A percentile compares a stretch with the other conserved stretches of the same genome.
phyloP scores from a whole-genome alignment of 2,888 invertebrate genomes.

The Augochlorella aurata region DNA sequence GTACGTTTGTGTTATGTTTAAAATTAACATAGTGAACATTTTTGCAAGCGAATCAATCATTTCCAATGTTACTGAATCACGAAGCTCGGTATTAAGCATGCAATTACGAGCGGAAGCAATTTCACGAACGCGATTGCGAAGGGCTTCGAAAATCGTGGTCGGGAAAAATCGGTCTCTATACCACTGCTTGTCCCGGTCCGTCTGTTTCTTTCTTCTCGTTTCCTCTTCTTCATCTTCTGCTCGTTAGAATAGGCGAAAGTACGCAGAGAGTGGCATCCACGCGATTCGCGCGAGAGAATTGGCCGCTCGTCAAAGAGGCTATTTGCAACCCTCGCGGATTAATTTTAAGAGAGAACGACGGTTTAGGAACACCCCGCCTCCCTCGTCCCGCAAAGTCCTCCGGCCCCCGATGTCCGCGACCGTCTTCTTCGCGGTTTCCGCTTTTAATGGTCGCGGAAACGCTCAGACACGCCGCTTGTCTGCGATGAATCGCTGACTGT shows the following conservation, averaged over 20 bases:
- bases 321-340: slow-evolving; percentile 74
- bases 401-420: slow-evolving; percentile 16
- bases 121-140: not conserved
- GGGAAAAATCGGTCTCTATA: slow-evolving; percentile 46
- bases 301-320: slow-evolving; percentile 74
- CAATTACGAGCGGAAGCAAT: not conserved
- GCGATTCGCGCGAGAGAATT: slow-evolving; percentile 70
- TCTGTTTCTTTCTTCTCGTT: slow-evolving; percentile 47
- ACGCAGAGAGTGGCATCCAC: slow-evolving; percentile 63
- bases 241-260: slow-evolving; percentile 66
- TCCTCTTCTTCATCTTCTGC: slow-evolving; percentile 45
- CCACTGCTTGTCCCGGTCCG: slow-evolving; percentile 26
- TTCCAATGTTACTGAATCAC: too few species aligned
- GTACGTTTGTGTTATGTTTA: too few species aligned
- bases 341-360: slow-evolving; percentile 71
- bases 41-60: too few species aligned
- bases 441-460: slow-evolving; percentile 42
- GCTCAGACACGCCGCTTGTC: slow-evolving; percentile 7
- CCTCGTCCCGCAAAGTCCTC: not conserved
- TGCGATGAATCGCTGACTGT: slow-evolving; percentile 8
- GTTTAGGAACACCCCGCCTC: slow-evolving; percentile 59
- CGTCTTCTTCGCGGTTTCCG: slow-evolving; percentile 32
- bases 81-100: not conserved
- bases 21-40: too few species aligned
- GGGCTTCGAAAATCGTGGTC: slow-evolving; percentile 1